Evolutionary conservation across 2,888 invertebrate genomes (phyloP).

Genomic region (Congeria kusceri): DNA sequence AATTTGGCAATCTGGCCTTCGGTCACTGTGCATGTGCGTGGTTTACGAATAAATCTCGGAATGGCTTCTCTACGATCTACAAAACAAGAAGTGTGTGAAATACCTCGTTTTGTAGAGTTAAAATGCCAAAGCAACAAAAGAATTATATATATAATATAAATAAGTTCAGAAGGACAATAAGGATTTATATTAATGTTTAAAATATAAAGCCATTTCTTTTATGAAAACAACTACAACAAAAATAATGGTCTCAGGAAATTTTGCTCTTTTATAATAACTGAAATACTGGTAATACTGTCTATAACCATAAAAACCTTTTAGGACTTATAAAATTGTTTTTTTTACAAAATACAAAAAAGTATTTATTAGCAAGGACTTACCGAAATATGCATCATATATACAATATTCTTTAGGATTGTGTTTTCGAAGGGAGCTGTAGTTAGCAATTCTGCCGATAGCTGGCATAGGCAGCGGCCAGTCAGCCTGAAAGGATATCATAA

Average conservation of each 20-base stretch:
- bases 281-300: too few species aligned
- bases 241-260: too few species aligned
- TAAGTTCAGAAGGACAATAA: too few species aligned
- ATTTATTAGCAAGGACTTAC: conserved; percentile 86
- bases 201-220: too few species aligned
- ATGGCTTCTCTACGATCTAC: conserved; percentile 98
- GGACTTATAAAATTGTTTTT: background rate
- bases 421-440: conserved; percentile 98
- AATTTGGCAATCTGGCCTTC: conserved; percentile 99
- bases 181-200: too few species aligned
- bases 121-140: too few species aligned
- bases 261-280: too few species aligned
- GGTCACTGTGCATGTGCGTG: conserved; percentile 97
- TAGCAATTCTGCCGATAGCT: conserved; percentile 98
- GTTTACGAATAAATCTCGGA: conserved; percentile 98
- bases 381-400: conserved; percentile 97
- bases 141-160: too few species aligned
- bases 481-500: conserved; percentile 75
- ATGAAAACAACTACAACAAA: too few species aligned
- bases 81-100: conserved; percentile 20
- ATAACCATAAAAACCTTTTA: too few species aligned
- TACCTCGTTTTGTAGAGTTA: too few species aligned
- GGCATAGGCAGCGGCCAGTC: conserved; percentile 90
- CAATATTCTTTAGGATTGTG: conserved; percentile 97
- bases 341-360: too few species aligned